phyloP scores from a whole-genome alignment of 1,140 invertebrate species.

The Babylonia areolata region DNA sequence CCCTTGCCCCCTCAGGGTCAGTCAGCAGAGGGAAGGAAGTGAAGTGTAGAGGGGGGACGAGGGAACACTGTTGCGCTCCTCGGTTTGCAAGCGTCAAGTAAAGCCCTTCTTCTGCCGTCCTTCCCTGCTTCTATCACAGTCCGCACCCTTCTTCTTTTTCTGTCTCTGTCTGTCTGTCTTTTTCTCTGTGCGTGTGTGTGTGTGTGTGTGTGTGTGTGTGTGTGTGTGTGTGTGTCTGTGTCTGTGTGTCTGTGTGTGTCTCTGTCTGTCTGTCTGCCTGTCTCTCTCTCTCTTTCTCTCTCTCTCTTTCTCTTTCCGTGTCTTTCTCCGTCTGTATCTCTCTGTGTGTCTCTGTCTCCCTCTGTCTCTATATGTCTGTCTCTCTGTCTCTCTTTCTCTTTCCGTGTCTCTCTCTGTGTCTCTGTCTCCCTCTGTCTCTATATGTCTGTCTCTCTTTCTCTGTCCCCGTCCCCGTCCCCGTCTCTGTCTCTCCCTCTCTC shows the following conservation, averaged over 20 bases:
- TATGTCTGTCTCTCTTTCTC: not conserved
- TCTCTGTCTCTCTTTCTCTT: constrained; percentile 12
- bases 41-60: too few relatives aligned
- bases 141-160: too few relatives aligned
- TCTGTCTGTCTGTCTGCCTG: not conserved
- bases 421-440: constrained; percentile 1
- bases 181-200: constrained; percentile 10
- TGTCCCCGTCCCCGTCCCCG: not conserved
- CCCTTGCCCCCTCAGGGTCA: not conserved
- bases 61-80: too few relatives aligned
- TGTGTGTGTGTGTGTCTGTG: not conserved
- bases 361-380: not conserved
- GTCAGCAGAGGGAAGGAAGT: too few relatives aligned
- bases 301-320: constrained; percentile 4
- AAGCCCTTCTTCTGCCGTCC: too few relatives aligned
- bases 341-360: not conserved
- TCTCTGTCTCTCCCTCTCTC: not conserved
- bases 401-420: not conserved
- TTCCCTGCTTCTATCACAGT: too few relatives aligned
- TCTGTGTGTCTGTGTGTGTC: not conserved
- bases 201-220: constrained; percentile 14
- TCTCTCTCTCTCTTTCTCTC: constrained; percentile 23
- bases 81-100: too few relatives aligned
- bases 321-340: not conserved
- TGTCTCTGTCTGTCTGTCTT: too few relatives aligned